Percentiles rank a stretch among this genome's conserved stretches.
Conservation (phyloP, 2,888 invertebrate genomes). For the Mythimna vitellina region DNA sequence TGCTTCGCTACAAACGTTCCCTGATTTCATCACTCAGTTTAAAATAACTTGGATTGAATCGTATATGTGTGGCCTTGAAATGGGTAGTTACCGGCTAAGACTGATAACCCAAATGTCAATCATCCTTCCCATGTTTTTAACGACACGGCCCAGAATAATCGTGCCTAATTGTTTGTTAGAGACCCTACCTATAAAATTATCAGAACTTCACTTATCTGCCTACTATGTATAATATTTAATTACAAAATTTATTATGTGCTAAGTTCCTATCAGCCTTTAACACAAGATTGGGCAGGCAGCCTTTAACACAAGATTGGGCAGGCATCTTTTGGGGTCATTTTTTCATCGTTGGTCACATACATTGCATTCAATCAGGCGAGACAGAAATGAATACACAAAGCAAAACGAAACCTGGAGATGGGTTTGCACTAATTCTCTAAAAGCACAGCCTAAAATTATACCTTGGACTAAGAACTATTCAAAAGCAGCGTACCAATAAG, state of each 20-base stretch:
- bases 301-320: background rate
- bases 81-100: background rate
- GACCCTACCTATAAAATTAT: background rate
- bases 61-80: background rate
- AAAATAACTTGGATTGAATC: background rate
- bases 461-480: background rate
- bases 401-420: background rate
- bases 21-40: constrained; percentile 5
- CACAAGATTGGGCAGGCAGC: background rate
- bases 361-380: background rate
- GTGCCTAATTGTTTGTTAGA: constrained; percentile 2
- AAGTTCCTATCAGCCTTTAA: background rate
- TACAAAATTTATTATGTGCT: background rate
- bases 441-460: background rate
- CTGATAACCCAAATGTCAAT: background rate
- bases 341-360: background rate
- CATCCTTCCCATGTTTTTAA: background rate
- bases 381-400: too few species aligned
- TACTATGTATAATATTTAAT: too few species aligned
- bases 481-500: background rate
- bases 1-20: background rate
- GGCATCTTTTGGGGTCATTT: background rate
- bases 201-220: background rate
- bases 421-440: too few species aligned
- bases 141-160: constrained; percentile 1